These are phyloP conservation scores for Calidris pugnax DNA, from an alignment of 2,113 vertebrate species.

Conservation along the genomic window DNA sequence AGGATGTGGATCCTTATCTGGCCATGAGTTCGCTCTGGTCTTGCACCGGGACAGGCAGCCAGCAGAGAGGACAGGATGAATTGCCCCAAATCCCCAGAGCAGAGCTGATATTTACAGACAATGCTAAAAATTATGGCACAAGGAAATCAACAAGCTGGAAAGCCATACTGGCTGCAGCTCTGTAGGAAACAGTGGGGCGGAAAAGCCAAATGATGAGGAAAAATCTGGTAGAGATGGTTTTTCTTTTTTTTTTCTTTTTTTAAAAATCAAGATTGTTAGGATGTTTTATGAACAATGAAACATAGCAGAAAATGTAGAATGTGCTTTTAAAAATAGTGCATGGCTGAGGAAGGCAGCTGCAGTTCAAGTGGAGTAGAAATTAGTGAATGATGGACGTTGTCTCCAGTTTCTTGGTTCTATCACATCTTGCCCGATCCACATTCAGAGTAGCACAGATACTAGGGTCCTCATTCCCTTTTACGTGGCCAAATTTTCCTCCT, in stretches of 20 bases:
- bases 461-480: neutral
- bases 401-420: neutral
- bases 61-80: neutral
- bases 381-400: neutral
- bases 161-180: neutral
- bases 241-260: neutral
- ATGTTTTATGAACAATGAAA: neutral
- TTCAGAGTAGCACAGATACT: neutral
- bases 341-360: neutral
- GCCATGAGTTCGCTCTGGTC: neutral
- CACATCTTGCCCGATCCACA: neutral
- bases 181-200: neutral
- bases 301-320: neutral
- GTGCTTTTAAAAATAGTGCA: neutral
- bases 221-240: neutral
- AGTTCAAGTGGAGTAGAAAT: neutral
- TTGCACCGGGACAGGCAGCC: neutral
- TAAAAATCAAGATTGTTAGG: neutral
- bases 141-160: slow-evolving; percentile 38
- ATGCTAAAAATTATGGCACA: slow-evolving; percentile 22
- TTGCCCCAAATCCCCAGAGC: neutral
- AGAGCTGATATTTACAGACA: neutral
- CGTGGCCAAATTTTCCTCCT: neutral
- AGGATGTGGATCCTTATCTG: neutral
- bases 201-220: slow-evolving; percentile 39